Base-by-base conservation (phyloP, 2,888 invertebrate genomes). In the Agrotis segetum region DNA sequence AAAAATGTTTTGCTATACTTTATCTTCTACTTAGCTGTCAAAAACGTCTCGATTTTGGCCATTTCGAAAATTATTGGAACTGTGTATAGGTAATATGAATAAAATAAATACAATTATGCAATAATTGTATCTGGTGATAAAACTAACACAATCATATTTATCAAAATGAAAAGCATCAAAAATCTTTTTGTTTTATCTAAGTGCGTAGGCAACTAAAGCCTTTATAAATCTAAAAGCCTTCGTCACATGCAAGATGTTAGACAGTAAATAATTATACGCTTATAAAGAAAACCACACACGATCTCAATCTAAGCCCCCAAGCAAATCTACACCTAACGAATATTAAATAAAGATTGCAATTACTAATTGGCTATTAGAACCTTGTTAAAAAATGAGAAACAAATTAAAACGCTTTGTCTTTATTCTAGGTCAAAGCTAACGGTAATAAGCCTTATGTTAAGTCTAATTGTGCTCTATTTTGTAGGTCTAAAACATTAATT, bases 401-500 rank as follows among this genome's bases (percentile, higher is more conserved):
- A 60, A 64, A 76, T 76, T 68, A 79, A 73, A 80, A 59, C 46
- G 67, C 78, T 81, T 85, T 85, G 85, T 84, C 65, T 85, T 68
- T 72, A 75, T 80, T 67, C 61, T 78, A 69, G 78, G 83, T 83
- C 84, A 85, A 62, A 65, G 59, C 70, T 81, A 85, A 85, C 77
- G 74, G 85, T 79, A 53, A 71, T 78, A 71, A 73, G 58, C 62
- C 50, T 76, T 67, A 67, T 77, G 79, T 85, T 66, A 74, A 79
- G 67, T 60, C 77, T 76, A 78, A 82, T 82, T 74, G 80, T 71
- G 47, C 78, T 75, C 65, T 70, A 53, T 63, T 65, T 59, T 69
- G 63, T 78, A 67, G 52, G 44, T 62, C 65, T 67, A 64, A 58
- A 67, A 77, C 77, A 70, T 82, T 77, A 69, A 77, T 79, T 79